Conservation (phyloP, 2,888 invertebrate species). For the Adineta ricciae region DNA sequence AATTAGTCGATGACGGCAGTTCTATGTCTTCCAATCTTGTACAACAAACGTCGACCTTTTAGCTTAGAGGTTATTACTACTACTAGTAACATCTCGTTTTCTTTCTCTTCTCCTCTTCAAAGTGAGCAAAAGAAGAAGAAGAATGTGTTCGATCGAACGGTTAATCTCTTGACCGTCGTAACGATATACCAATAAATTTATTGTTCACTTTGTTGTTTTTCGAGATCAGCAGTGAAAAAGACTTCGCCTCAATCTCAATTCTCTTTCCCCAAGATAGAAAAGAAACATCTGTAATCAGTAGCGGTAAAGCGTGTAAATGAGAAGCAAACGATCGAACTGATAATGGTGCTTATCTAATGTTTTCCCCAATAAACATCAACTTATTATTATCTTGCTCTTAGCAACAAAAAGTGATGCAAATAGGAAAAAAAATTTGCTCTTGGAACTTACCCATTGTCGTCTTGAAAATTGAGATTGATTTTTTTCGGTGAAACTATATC, state of each 20-base stretch:
- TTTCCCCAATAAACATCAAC: neutral
- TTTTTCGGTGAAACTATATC: constrained; percentile 7
- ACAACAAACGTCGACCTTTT: neutral
- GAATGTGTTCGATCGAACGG: neutral
- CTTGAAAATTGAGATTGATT: neutral
- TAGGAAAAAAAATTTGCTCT: neutral
- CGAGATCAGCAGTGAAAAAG: too few species aligned
- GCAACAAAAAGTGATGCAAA: neutral
- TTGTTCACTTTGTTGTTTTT: neutral
- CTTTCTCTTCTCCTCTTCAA: neutral
- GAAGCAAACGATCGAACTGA: neutral
- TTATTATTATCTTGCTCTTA: neutral
- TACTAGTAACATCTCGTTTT: neutral
- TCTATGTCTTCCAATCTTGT: neutral
- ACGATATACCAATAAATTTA: neutral
- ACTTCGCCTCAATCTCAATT: neutral
- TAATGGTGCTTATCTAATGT: neutral
- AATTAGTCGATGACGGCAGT: neutral
- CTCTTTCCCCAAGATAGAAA: neutral
- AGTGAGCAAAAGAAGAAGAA: neutral
- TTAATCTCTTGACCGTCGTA: neutral
- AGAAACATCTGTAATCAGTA: neutral
- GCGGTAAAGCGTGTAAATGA: neutral
- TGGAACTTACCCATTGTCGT: constrained; percentile 14
- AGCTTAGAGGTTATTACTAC: neutral